Conservation (phyloP, 2,113 vertebrate genomes). For the Pipa parva region DNA sequence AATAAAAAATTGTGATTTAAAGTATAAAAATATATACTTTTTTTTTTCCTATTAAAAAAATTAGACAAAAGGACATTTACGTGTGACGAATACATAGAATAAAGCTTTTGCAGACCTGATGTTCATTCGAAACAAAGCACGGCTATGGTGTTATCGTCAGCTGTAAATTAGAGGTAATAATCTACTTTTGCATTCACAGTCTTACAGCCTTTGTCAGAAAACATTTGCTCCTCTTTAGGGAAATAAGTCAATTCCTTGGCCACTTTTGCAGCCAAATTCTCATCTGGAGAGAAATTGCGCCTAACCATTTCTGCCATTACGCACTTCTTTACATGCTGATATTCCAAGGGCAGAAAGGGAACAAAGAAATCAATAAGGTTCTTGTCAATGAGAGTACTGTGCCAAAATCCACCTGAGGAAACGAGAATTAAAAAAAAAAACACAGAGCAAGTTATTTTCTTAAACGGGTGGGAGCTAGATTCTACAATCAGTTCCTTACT, state of each 20-base stretch:
- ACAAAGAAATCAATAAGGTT: slow-evolving; percentile 91
- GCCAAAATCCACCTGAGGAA: slow-evolving; percentile 84
- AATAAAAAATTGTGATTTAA: no score
- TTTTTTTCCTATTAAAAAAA: no score
- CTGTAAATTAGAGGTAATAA: slow-evolving; percentile 53
- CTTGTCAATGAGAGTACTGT: slow-evolving; percentile 80
- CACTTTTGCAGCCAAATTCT: slow-evolving; percentile 59
- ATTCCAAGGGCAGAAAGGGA: slow-evolving; percentile 92
- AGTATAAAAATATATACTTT: no score
- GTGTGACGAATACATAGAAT: no score
- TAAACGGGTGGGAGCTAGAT: no score
- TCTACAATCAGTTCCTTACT: no score
- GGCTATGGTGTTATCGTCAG: not conserved
- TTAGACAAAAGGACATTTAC: no score
- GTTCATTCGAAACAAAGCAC: not conserved
- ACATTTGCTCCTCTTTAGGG: slow-evolving; percentile 79
- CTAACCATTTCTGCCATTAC: slow-evolving; percentile 70
- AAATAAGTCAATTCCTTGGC: slow-evolving; percentile 78
- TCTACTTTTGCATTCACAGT: slow-evolving; percentile 78
- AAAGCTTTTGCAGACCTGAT: no score
- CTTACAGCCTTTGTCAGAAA: slow-evolving; percentile 90
- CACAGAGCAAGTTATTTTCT: no score
- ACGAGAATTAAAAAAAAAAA: slow-evolving; percentile 4
- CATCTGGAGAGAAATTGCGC: slow-evolving; percentile 42
- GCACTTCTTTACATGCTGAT: slow-evolving; percentile 80